These are phyloP conservation scores for Seriola quinqueradiata DNA, from an alignment of 2,113 vertebrate genomes.

Conservation along the genomic window DNA sequence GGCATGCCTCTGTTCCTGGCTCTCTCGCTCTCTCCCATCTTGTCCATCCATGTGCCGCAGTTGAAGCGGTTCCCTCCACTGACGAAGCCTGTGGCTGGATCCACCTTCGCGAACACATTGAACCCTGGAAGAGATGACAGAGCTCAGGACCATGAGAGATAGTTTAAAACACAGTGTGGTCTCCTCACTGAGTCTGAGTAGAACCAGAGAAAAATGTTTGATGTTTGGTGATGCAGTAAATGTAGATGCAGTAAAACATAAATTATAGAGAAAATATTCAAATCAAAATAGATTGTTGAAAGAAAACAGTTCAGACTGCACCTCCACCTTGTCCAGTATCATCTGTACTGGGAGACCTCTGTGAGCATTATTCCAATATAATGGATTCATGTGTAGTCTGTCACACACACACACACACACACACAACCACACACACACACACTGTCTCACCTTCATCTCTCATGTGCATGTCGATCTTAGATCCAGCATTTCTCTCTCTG, in stretches of 20 bases:
- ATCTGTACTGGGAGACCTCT: not conserved
- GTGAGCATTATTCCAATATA: not conserved
- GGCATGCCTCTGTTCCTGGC: slow-evolving; percentile 94
- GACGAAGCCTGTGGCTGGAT: slow-evolving; percentile 92
- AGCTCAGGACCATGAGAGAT: not conserved
- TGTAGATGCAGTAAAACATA: too few species aligned
- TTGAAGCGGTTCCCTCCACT: slow-evolving; percentile 95
- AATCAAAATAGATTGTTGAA: too few species aligned
- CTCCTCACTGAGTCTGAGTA: too few species aligned
- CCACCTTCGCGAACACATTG: slow-evolving; percentile 86
- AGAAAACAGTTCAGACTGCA: too few species aligned
- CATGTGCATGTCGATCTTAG: slow-evolving; percentile 94
- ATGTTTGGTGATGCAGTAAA: too few species aligned
- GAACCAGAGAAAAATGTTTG: too few species aligned
- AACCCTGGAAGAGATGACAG: slow-evolving; percentile 85
- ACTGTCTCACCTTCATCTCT: slow-evolving; percentile 90
- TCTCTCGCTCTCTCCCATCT: slow-evolving; percentile 95
- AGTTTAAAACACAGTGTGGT: too few species aligned
- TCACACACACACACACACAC: not conserved
- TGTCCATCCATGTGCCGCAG: slow-evolving; percentile 99
- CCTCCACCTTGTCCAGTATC: too few species aligned
- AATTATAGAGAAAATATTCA: too few species aligned
- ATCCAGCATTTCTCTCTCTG: slow-evolving; percentile 93
- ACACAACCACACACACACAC: not conserved
- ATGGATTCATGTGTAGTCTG: too few species aligned